A percentile compares a stretch with the other conserved stretches of the same genome.
These are phyloP conservation scores for Phytoseiulus persimilis DNA, from an alignment of 2,888 invertebrate species.

Conservation along the genomic window DNA sequence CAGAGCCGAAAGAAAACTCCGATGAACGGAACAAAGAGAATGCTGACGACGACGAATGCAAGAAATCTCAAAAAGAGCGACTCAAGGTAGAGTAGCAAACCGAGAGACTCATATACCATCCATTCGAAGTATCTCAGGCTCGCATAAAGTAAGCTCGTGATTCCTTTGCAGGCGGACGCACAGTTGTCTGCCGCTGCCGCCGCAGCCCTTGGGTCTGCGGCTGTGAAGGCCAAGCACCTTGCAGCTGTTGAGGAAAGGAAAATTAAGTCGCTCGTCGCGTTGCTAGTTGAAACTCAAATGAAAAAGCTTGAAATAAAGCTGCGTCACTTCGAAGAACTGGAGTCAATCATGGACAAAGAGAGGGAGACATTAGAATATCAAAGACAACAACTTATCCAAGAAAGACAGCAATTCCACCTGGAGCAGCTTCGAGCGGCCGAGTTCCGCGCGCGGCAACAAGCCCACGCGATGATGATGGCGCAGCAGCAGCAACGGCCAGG, in stretches of 20 bases:
- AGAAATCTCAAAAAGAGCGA: constrained; percentile 9
- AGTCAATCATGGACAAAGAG: constrained; percentile 64
- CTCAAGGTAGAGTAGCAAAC: constrained; percentile 9
- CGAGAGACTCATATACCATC: background rate
- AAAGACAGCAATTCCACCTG: constrained; percentile 94
- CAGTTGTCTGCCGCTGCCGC: constrained; percentile 90
- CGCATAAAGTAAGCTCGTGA: background rate
- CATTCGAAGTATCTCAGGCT: too few species aligned
- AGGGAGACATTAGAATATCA: constrained; percentile 60
- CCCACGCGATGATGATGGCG: constrained; percentile 71
- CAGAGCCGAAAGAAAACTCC: constrained; percentile 40
- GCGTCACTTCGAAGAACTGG: constrained; percentile 94
- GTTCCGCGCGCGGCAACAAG: constrained; percentile 88
- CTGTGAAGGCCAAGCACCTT: constrained; percentile 96
- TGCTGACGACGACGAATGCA: background rate
- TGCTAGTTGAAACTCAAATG: constrained; percentile 98
- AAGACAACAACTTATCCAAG: constrained; percentile 57
- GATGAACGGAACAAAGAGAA: background rate
- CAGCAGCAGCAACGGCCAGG: constrained; percentile 50
- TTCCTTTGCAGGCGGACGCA: constrained; percentile 55
- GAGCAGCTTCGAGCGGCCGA: constrained; percentile 95
- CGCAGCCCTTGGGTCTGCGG: constrained; percentile 90
- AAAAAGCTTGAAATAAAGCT: constrained; percentile 97
- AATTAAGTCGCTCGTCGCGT: constrained; percentile 92
- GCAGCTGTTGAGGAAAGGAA: constrained; percentile 96